Evolutionary conservation across 2,113 vertebrate genomes (phyloP).

Genomic region (Kryptolebias marmoratus): DNA sequence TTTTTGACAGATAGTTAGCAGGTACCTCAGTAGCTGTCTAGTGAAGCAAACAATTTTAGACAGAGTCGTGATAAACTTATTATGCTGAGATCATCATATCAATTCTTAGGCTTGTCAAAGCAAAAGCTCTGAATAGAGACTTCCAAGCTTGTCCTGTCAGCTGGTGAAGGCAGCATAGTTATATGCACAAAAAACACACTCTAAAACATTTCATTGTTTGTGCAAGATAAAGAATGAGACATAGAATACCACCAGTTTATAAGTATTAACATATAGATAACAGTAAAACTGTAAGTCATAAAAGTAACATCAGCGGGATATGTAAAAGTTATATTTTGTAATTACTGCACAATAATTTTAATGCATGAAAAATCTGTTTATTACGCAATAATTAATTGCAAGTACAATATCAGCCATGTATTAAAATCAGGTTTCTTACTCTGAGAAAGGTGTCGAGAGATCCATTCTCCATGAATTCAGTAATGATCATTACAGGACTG

Average conservation of each 20-base stretch:
- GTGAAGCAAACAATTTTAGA: constrained; percentile 18
- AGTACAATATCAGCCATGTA: background rate
- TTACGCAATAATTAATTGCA: background rate
- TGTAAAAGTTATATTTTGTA: background rate
- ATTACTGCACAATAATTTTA: background rate
- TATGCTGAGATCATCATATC: constrained; percentile 14
- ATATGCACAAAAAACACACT: background rate
- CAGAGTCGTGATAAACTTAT: constrained; percentile 10
- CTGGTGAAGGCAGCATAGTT: background rate
- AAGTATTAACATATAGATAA: background rate
- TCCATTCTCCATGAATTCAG: constrained; percentile 99
- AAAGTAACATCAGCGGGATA: background rate
- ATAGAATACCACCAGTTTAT: no score
- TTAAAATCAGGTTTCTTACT: constrained; percentile 73
- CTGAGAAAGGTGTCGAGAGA: constrained; percentile 96
- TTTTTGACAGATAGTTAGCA: constrained; percentile 32
- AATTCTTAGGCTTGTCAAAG: constrained; percentile 21
- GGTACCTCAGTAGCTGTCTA: constrained; percentile 6
- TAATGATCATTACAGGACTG: constrained; percentile 96
- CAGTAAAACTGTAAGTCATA: background rate
- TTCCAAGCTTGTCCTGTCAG: constrained; percentile 19
- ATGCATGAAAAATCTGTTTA: background rate
- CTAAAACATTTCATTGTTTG: background rate
- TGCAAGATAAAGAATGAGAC: no score
- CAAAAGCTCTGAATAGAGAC: constrained; percentile 25